phyloP scores from a whole-genome alignment of 2,888 invertebrate species.

The Calliscelio sp. region DNA sequence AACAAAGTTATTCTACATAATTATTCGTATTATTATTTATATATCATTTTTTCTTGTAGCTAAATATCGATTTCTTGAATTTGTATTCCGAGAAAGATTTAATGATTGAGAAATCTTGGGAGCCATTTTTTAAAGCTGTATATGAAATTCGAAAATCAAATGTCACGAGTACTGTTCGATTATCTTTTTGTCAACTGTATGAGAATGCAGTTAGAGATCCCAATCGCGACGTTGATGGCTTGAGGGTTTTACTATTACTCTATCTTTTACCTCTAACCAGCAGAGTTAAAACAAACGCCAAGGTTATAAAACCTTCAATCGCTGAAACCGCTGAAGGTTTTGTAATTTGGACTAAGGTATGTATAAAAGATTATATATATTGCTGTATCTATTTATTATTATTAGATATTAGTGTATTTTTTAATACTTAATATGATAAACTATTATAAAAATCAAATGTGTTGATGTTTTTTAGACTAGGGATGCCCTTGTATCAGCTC shows the following conservation, averaged over 20 bases:
- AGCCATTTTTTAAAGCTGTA: slow-evolving; percentile 10
- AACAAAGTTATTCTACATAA: background rate
- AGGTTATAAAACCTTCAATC: slow-evolving; percentile 19
- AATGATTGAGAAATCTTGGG: slow-evolving; percentile 32
- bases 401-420: no score
- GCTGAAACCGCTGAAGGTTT: slow-evolving; percentile 37
- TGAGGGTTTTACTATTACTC: slow-evolving; percentile 24
- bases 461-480: no score
- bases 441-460: no score
- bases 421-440: no score
- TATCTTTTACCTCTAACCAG: slow-evolving; percentile 7
- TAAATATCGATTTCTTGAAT: slow-evolving; percentile 22
- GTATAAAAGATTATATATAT: slow-evolving; percentile 2
- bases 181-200: background rate
- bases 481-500: no score
- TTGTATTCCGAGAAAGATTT: slow-evolving; percentile 27
- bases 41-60: slow-evolving; percentile 24
- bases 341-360: slow-evolving; percentile 37
- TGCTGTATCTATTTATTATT: no score
- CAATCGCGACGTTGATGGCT: slow-evolving; percentile 9
- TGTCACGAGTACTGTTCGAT: background rate
- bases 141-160: slow-evolving; percentile 5
- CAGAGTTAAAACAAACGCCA: slow-evolving; percentile 3
- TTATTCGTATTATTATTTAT: slow-evolving; percentile 7
- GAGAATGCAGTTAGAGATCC: background rate